These are phyloP conservation scores for Melolontha melolontha DNA, from an alignment of 2,888 invertebrate species.

Conservation along the genomic window DNA sequence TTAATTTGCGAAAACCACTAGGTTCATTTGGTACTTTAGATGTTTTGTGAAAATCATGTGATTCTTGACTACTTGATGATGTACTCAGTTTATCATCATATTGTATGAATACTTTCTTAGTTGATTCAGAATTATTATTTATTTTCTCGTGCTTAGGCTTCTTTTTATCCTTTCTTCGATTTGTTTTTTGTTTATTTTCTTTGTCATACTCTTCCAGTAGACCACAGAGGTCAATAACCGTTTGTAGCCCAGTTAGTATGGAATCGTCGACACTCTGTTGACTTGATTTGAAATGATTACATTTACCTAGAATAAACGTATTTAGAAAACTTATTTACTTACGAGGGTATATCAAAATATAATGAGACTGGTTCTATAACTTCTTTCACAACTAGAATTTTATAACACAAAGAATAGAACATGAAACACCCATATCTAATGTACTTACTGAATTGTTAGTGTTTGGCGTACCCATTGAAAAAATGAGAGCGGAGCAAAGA, in stretches of 20 bases:
- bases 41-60: neutral
- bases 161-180: neutral
- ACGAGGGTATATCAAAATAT: too few species aligned
- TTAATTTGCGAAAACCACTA: constrained; percentile 8
- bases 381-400: too few species aligned
- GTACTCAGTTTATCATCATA: neutral
- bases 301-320: neutral
- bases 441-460: too few species aligned
- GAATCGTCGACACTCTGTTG: constrained; percentile 53
- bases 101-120: neutral
- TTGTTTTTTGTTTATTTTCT: constrained; percentile 8
- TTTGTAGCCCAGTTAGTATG: constrained; percentile 57
- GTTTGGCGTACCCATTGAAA: too few species aligned
- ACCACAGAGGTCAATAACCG: constrained; percentile 52
- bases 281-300: neutral
- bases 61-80: neutral
- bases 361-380: too few species aligned
- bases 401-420: too few species aligned
- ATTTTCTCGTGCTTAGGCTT: neutral
- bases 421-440: too few species aligned
- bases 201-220: constrained; percentile 21
- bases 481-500: too few species aligned
- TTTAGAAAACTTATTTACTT: neutral
- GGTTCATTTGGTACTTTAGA: neutral
- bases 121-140: neutral